Evolutionary conservation across 2,888 invertebrate species (phyloP).

Genomic region (Pollenia angustigena): DNA sequence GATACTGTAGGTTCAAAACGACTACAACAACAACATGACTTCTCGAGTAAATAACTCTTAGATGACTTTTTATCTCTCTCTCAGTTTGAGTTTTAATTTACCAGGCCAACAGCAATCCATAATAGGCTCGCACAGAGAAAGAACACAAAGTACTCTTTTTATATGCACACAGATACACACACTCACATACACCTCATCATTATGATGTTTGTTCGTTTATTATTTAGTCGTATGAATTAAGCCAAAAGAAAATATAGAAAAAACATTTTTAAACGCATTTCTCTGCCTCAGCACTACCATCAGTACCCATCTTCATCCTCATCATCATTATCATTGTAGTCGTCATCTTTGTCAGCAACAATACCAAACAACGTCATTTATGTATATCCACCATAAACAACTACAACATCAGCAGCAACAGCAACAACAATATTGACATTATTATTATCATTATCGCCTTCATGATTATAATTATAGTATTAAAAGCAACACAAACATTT

Average conservation of each 20-base stretch:
- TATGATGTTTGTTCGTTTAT: conserved; percentile 51
- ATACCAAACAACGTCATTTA: conserved; percentile 36
- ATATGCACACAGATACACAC: conserved; percentile 24
- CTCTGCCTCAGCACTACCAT: conserved; percentile 29
- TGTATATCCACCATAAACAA: conserved; percentile 21
- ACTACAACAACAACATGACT: conserved; percentile 23
- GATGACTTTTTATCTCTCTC: conserved; percentile 83
- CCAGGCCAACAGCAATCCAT: conserved; percentile 79
- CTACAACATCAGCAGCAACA: neutral
- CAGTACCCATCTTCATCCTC: neutral
- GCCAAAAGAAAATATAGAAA: conserved; percentile 39
- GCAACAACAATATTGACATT: conserved; percentile 12
- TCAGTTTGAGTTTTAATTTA: conserved; percentile 82
- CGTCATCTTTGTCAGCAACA: conserved; percentile 44
- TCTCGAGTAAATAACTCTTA: conserved; percentile 74
- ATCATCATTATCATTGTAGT: neutral
- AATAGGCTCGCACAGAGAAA: conserved; percentile 44
- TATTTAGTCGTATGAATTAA: conserved; percentile 42
- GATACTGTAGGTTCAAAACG: neutral
- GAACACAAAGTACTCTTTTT: conserved; percentile 57
- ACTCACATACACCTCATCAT: conserved; percentile 15
- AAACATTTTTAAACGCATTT: conserved; percentile 53
- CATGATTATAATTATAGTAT: conserved; percentile 28
- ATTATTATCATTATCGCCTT: conserved; percentile 10
- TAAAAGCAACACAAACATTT: conserved; percentile 58